phyloP scores from a whole-genome alignment of 2,797 vertebrate species.

The Echiichthys vipera region DNA sequence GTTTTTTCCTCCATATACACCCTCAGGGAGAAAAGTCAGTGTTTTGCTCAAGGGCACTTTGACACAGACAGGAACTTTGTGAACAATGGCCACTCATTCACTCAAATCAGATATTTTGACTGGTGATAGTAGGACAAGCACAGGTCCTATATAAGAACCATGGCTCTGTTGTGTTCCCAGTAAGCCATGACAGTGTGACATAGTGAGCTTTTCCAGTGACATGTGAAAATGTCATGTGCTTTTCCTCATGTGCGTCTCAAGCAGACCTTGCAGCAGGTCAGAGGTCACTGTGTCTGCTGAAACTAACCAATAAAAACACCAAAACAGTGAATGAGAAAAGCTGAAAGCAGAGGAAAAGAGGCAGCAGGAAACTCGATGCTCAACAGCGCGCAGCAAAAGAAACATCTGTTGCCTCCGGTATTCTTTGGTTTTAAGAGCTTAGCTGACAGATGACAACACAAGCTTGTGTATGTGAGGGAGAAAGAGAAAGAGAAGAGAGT shows the following conservation, averaged over 20 bases:
- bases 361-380: neutral
- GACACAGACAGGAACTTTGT: no score
- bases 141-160: neutral
- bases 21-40: no score
- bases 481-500: neutral
- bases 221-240: neutral
- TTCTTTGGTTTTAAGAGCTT: slow-evolving; percentile 7
- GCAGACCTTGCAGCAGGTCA: neutral
- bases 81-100: no score
- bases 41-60: no score
- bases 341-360: neutral
- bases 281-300: slow-evolving; percentile 6
- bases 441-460: slow-evolving; percentile 17
- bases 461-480: slow-evolving; percentile 1
- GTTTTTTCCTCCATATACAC: no score
- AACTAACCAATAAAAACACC: neutral
- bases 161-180: no score
- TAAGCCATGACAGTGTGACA: no score
- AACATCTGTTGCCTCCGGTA: slow-evolving; percentile 31
- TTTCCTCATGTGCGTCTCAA: neutral
- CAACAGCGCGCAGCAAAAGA: neutral
- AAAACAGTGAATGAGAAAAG: neutral
- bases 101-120: no score
- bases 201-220: neutral
- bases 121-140: neutral